Conservation (phyloP, 1,140 invertebrate genomes). For the Holotrichia oblita region DNA sequence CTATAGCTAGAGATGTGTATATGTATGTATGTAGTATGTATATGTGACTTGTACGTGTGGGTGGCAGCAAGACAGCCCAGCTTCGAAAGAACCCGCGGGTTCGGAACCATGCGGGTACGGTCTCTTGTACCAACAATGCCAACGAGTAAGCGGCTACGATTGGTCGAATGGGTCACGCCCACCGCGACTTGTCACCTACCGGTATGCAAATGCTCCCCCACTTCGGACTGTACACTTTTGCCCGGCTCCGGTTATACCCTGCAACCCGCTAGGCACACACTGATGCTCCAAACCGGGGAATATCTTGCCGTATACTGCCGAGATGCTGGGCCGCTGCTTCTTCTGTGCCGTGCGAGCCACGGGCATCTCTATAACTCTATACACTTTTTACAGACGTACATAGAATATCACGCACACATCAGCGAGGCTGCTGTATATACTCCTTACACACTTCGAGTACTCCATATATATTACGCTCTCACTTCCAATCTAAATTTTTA, state of each 20-base stretch:
- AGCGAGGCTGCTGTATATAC: background rate
- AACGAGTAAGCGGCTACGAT: conserved; percentile 52
- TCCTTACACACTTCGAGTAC: background rate
- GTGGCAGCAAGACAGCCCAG: conserved; percentile 46
- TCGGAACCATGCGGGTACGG: conserved; percentile 58
- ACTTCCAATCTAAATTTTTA: conserved; percentile 27
- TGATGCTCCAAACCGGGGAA: conserved; percentile 17
- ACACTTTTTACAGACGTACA: background rate
- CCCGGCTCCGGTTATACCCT: conserved; percentile 40
- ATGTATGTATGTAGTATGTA: too few species aligned
- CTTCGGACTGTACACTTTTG: conserved; percentile 41
- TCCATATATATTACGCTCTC: conserved; percentile 15
- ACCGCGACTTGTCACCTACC: conserved; percentile 61
- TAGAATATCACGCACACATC: background rate
- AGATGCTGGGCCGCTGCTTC: conserved; percentile 38
- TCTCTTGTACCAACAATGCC: conserved; percentile 54
- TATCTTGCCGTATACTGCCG: conserved; percentile 13
- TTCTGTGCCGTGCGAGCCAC: background rate
- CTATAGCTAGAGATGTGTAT: background rate
- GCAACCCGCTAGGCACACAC: conserved; percentile 51
- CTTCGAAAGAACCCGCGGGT: conserved; percentile 50
- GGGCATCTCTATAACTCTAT: background rate
- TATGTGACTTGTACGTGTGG: too few species aligned
- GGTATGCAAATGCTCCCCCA: conserved; percentile 60
- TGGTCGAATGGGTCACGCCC: conserved; percentile 56